Conservation (phyloP, 2,888 invertebrate genomes). For the Eupithecia subumbrata region DNA sequence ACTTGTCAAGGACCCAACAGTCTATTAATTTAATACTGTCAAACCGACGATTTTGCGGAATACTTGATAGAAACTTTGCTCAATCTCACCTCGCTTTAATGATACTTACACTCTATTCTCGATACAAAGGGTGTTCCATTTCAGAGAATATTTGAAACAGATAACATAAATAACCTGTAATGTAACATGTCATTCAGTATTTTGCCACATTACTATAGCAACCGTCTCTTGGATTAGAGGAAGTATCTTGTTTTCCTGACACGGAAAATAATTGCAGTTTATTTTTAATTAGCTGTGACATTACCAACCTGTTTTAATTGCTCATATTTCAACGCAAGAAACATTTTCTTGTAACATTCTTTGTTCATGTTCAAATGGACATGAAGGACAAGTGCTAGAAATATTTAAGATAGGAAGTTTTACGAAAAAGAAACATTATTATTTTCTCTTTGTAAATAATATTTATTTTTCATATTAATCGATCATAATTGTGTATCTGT, state of each 20-base stretch:
- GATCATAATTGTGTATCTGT: too few relatives aligned
- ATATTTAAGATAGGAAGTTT: too few relatives aligned
- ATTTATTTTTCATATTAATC: too few relatives aligned
- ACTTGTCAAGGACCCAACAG: background rate
- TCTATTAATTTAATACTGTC: constrained; percentile 10
- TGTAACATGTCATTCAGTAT: background rate
- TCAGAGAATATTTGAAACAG: constrained; percentile 5
- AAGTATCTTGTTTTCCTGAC: background rate
- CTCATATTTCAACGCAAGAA: background rate
- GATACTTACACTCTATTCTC: constrained; percentile 11
- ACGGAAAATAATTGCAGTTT: background rate
- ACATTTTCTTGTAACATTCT: background rate
- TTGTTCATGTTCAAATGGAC: too few relatives aligned
- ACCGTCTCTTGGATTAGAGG: background rate
- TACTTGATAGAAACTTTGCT: constrained; percentile 13
- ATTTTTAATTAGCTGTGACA: background rate
- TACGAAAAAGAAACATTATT: too few relatives aligned
- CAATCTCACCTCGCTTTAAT: constrained; percentile 14
- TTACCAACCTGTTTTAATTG: background rate
- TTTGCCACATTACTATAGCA: background rate
- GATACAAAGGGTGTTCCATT: constrained; percentile 2
- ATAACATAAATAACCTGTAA: background rate
- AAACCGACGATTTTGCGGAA: constrained; percentile 10
- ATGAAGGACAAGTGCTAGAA: too few relatives aligned
- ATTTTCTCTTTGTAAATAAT: background rate